These are phyloP conservation scores for Paraescarpia echinospica DNA, from an alignment of 1,140 invertebrate species.

Conservation along the genomic window DNA sequence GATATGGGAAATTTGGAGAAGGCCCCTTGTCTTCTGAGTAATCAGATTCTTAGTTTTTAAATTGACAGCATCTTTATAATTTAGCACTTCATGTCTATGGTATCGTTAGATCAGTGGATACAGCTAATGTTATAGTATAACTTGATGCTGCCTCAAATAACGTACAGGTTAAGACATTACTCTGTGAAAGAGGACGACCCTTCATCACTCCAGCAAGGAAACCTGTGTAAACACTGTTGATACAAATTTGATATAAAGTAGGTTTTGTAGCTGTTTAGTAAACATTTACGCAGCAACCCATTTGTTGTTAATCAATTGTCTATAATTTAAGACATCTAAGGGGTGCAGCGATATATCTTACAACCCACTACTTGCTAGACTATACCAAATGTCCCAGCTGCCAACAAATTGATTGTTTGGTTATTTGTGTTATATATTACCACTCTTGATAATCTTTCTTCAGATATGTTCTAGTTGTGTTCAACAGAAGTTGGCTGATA, in stretches of 20 bases:
- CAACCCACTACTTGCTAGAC: not conserved
- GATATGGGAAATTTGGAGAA: no score
- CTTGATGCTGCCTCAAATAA: not conserved
- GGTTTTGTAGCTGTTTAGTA: not conserved
- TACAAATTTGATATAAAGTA: not conserved
- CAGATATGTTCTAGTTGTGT: not conserved
- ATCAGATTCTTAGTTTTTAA: not conserved
- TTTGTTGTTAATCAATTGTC: not conserved
- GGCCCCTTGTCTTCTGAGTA: not conserved
- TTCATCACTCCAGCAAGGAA: no score
- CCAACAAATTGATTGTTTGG: no score
- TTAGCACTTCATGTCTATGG: not conserved
- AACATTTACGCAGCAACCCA: not conserved
- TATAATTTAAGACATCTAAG: not conserved
- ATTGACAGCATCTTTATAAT: not conserved
- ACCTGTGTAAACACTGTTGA: no score
- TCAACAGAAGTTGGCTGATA: not conserved
- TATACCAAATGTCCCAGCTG: no score
- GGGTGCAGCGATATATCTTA: not conserved
- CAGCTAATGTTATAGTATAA: not conserved
- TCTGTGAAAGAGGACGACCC: not conserved
- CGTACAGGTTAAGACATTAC: not conserved
- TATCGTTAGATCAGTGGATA: not conserved
- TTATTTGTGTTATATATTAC: no score
- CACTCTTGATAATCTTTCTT: not conserved